A percentile compares a stretch with the other conserved stretches of the same genome.
These are phyloP conservation scores for Apteryx owenii DNA, from an alignment of 2,113 vertebrate genomes.

Conservation along the genomic window DNA sequence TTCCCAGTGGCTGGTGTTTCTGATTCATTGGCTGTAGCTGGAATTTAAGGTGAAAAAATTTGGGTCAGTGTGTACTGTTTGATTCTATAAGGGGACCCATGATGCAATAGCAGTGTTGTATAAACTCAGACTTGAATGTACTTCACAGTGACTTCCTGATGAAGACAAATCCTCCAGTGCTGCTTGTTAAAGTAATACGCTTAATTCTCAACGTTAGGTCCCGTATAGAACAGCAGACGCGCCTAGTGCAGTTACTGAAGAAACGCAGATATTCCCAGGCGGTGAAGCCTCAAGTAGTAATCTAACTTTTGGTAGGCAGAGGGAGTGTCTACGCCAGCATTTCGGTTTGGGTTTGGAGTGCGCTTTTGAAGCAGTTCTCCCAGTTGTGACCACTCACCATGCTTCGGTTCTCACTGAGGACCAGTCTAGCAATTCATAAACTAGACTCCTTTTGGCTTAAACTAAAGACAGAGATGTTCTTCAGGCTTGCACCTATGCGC, in stretches of 20 bases:
- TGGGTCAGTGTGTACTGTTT: not conserved
- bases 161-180: not conserved
- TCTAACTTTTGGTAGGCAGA: not conserved
- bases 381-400: no score
- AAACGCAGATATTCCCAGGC: not conserved
- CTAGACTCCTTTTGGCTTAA: not conserved
- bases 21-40: not conserved
- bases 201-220: not conserved
- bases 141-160: not conserved
- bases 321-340: not conserved
- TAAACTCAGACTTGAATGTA: not conserved
- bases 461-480: not conserved
- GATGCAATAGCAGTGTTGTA: not conserved
- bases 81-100: not conserved
- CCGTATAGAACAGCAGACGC: not conserved
- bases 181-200: not conserved
- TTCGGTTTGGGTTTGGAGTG: not conserved
- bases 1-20: not conserved
- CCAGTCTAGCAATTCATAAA: not conserved
- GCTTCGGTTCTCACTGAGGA: not conserved
- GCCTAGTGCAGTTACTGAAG: not conserved
- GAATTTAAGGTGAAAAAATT: not conserved
- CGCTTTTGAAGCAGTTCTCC: no score
- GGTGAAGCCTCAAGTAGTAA: not conserved
- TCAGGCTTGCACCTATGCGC: not conserved